These are phyloP conservation scores for Eciton burchellii DNA, from an alignment of 1,140 invertebrate species.

Conservation along the genomic window DNA sequence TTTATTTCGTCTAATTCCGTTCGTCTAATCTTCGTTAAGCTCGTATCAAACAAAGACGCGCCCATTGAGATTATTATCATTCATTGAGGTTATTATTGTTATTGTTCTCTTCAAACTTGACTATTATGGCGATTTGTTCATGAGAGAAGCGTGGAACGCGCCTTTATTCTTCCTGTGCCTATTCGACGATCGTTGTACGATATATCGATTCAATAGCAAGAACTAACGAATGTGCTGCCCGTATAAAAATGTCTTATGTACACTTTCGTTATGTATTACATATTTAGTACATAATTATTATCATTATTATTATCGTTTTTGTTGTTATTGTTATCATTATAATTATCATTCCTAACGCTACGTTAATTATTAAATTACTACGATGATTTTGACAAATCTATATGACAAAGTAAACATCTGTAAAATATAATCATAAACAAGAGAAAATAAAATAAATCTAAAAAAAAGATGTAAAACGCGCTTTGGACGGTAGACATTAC, in stretches of 20 bases:
- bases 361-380: slow-evolving; percentile 68
- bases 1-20: slow-evolving; percentile 12
- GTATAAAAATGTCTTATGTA: slow-evolving; percentile 78
- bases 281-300: slow-evolving; percentile 65
- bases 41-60: slow-evolving; percentile 6
- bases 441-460: slow-evolving; percentile 72
- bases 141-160: slow-evolving; percentile 32
- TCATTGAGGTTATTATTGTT: not conserved
- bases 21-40: not conserved
- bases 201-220: slow-evolving; percentile 63
- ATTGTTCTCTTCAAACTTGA: not conserved
- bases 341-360: slow-evolving; percentile 39
- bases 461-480: slow-evolving; percentile 75
- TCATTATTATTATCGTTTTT: slow-evolving; percentile 50
- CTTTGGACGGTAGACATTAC: slow-evolving; percentile 82
- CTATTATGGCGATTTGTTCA: slow-evolving; percentile 25
- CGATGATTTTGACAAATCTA: slow-evolving; percentile 64
- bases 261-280: slow-evolving; percentile 67
- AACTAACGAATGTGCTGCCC: slow-evolving; percentile 59
- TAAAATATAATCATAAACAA: slow-evolving; percentile 74
- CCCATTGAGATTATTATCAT: not conserved
- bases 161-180: slow-evolving; percentile 44
- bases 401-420: slow-evolving; percentile 70
- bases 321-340: slow-evolving; percentile 26
- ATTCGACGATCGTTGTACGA: slow-evolving; percentile 59